phyloP scores from a whole-genome alignment of 2,797 vertebrate species.

The Lithobates pipiens region DNA sequence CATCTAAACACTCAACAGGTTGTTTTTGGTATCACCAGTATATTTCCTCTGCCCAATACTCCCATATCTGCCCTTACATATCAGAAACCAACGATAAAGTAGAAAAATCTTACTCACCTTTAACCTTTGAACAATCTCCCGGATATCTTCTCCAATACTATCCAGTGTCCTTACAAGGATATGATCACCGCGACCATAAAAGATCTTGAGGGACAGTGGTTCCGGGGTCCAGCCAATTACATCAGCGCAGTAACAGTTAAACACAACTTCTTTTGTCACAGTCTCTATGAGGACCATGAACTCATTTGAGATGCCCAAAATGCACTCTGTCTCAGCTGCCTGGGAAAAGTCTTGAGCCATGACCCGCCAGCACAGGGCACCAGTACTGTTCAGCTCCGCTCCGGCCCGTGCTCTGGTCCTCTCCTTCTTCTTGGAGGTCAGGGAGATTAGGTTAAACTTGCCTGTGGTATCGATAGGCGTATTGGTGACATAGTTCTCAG shows the following conservation, averaged over 20 bases:
- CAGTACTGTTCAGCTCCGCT: constrained; percentile 82
- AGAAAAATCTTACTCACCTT: constrained; percentile 79
- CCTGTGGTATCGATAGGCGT: constrained; percentile 84
- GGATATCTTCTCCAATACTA: constrained; percentile 82
- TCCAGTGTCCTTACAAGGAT: constrained; percentile 80
- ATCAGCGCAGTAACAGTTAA: constrained; percentile 91
- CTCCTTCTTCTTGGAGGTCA: constrained; percentile 90
- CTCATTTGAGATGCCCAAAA: constrained; percentile 85
- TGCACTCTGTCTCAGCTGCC: constrained; percentile 77
- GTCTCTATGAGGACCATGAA: constrained; percentile 85
- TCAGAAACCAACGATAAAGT: background rate
- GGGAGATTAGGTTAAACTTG: constrained; percentile 90
- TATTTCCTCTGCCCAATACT: too few species aligned
- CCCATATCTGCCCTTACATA: too few species aligned
- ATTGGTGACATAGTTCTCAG: constrained; percentile 86
- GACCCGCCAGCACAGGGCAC: constrained; percentile 86
- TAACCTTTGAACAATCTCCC: constrained; percentile 89
- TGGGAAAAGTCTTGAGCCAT: constrained; percentile 85
- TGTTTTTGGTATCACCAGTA: too few species aligned
- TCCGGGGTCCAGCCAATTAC: constrained; percentile 93
- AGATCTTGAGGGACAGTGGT: constrained; percentile 82
- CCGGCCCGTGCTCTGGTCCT: constrained; percentile 80
- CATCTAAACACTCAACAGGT: too few species aligned
- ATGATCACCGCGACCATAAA: constrained; percentile 90
- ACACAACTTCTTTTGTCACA: constrained; percentile 89